These are phyloP conservation scores for Orthosia gracilis DNA, from an alignment of 2,888 invertebrate genomes.

Conservation along the genomic window DNA sequence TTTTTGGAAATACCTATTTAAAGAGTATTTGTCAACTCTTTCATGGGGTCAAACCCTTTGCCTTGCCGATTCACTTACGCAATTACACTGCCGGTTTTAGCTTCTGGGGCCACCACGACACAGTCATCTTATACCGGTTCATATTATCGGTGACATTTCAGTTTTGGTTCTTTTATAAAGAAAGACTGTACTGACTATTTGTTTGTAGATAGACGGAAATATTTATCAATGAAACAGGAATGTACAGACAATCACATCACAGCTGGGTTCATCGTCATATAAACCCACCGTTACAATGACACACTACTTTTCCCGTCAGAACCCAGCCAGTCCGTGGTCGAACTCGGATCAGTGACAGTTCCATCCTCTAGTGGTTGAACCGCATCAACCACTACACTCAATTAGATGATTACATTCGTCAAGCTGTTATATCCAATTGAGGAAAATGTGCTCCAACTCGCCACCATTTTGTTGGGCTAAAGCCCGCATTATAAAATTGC, in stretches of 20 bases:
- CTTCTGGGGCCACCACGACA: too few relatives aligned
- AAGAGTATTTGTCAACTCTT: too few relatives aligned
- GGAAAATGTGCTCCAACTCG: slow-evolving; percentile 29
- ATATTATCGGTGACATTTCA: too few relatives aligned
- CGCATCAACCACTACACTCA: slow-evolving; percentile 30
- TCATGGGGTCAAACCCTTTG: too few relatives aligned
- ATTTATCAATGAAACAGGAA: not conserved
- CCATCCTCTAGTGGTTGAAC: slow-evolving; percentile 20
- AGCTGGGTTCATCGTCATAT: not conserved
- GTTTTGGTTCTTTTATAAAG: too few relatives aligned
- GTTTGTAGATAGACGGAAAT: too few relatives aligned
- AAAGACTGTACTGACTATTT: too few relatives aligned
- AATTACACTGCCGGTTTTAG: too few relatives aligned
- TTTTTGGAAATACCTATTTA: too few relatives aligned
- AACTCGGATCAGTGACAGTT: slow-evolving; percentile 14
- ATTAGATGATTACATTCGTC: slow-evolving; percentile 44
- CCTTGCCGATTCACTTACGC: too few relatives aligned
- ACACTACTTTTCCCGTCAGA: not conserved
- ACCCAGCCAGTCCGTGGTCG: not conserved
- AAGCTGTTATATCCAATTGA: slow-evolving; percentile 44
- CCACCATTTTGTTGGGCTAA: slow-evolving; percentile 12
- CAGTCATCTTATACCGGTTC: too few relatives aligned
- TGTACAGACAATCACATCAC: not conserved
- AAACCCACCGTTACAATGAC: not conserved
- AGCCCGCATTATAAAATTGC: slow-evolving; percentile 26